Evolutionary conservation across 2,113 vertebrate species (phyloP), one percentile per base, ranked within the genome.

Genomic region (Sinocyclocheilus rhinocerous): DNA sequence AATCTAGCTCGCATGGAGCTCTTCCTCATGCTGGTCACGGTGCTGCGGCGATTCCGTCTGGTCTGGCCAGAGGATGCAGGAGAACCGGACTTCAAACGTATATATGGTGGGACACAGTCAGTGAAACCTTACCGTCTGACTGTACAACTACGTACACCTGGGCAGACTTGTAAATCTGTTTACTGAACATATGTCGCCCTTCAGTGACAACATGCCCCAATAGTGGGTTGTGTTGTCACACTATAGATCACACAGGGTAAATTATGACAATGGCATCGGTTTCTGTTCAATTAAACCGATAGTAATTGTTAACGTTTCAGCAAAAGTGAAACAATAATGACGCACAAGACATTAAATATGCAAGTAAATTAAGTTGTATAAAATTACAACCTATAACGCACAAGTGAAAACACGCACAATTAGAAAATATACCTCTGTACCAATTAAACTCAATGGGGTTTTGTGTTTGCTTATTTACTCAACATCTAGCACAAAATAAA

Each of bases 1-100:
- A 83, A 42, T 55, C 48, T 70, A 36, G 45, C 65, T 36, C 81
- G 45, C 2, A 83, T 83, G 81, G 81, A 83, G 45, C 81, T 55
- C 65, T 83, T 83, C 18, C 65, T 83, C 65, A 70, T 83, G 20
- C 11, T 70, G 18, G 65, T 83, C 24, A 82, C 80, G 0, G n/a
- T 82, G 42, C 63, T 82, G 24, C 15, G 45, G 3, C 4, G 6
- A 13, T 82, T 67, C 6, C 42, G 42, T 22, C 63, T 82, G 24
- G 29, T 69, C 24, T 52, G 80, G 63, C 63, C 80, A 4, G 45
- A 70, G 5, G 81, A 83, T 15, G 61, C 65, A 70, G 42, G 42
- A 70, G 45, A 33, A 20, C 45, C 81, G 0, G 81, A 83, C 81
- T 70, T 83, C 11, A n/a, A 12, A 69, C 6, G 36, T 55, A 70